Conservation (phyloP, 2,888 invertebrate species). For the Diloba caeruleocephala region DNA sequence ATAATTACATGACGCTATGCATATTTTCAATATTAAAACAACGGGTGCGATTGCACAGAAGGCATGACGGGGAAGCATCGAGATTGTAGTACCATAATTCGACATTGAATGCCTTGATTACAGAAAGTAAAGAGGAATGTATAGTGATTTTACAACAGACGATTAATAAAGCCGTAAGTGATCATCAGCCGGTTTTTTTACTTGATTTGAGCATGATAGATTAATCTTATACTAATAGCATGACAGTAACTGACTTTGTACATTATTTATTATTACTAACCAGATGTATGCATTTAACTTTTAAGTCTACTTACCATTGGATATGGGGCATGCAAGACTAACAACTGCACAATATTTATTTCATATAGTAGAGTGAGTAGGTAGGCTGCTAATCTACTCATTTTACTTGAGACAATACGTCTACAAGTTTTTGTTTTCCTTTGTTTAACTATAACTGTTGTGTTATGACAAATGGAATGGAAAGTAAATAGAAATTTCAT, state of each 20-base stretch:
- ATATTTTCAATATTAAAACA: slow-evolving; percentile 37
- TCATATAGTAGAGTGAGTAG: slow-evolving; percentile 3
- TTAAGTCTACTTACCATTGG: slow-evolving; percentile 24
- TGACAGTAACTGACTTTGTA: slow-evolving; percentile 47
- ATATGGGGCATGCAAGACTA: slow-evolving; percentile 27
- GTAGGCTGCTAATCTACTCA: slow-evolving; percentile 12
- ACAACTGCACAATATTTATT: slow-evolving; percentile 30
- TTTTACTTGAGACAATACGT: slow-evolving; percentile 2
- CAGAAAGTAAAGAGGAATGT: slow-evolving; percentile 53
- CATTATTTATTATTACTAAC: slow-evolving; percentile 31
- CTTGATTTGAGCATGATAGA: slow-evolving; percentile 66
- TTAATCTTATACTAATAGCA: slow-evolving; percentile 71
- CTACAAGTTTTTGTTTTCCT: slow-evolving; percentile 13
- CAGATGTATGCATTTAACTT: slow-evolving; percentile 20
- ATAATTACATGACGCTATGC: slow-evolving; percentile 42
- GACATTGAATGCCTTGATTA: slow-evolving; percentile 49
- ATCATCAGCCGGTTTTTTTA: slow-evolving; percentile 82
- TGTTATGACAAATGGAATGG: slow-evolving; percentile 20
- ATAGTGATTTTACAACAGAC: slow-evolving; percentile 58
- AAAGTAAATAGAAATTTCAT: slow-evolving; percentile 11
- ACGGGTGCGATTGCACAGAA: slow-evolving; percentile 55
- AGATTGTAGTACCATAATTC: slow-evolving; percentile 41
- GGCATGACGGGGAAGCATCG: slow-evolving; percentile 60
- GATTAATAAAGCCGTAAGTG: slow-evolving; percentile 72
- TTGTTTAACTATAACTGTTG: slow-evolving; percentile 12